Evolutionary conservation across 2,113 vertebrate species (phyloP), one percentile per base, ranked within the genome.

Genomic region (Oophaga pumilio): DNA sequence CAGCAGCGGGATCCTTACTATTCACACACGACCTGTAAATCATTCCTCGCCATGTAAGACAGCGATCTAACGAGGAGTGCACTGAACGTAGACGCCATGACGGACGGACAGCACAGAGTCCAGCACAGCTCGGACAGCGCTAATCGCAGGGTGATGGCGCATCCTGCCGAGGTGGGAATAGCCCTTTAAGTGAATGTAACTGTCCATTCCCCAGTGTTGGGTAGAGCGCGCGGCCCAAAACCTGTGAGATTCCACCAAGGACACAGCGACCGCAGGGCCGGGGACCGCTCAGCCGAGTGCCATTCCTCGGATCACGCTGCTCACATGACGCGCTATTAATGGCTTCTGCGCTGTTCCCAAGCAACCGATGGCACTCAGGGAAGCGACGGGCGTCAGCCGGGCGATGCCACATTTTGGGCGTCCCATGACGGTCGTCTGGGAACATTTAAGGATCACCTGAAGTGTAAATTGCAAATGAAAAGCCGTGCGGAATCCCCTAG

Each of bases 341-440:
- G 78, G 56, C 78, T 20, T 62, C 78, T 60, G 15, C 22, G 78
- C 57, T 33, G 60, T 80, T 80, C 12, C 77, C 20, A 33, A 57
- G 77, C 26, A 80, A 60, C 74, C 74, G 6, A 53, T 18, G 53
- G 8, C 49, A 52, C 8, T 20, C 74, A 52, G 17, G 17, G 18
- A 43, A 50, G 73, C 20, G 26, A 3, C 26, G 2, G 9, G 4
- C 15, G 8, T 7, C n/a, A 11, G 66, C 15, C 3, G 5, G 8
- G 12, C n/a, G 26, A n/a, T 1, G 4, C 66, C 60, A 22, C 17
- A 62, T 43, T 43, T 43, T 43, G 53, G 53, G 2, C 9, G 5
- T 13, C 53, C 53, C 53, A 13, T 13, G 53, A 11, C 7, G 53
- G 12, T 56, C 53, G 53, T 9, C 53, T 56, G 53, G 4, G 53